Conservation (phyloP, 2,797 vertebrate species). For the Eulemur rubriventer region DNA sequence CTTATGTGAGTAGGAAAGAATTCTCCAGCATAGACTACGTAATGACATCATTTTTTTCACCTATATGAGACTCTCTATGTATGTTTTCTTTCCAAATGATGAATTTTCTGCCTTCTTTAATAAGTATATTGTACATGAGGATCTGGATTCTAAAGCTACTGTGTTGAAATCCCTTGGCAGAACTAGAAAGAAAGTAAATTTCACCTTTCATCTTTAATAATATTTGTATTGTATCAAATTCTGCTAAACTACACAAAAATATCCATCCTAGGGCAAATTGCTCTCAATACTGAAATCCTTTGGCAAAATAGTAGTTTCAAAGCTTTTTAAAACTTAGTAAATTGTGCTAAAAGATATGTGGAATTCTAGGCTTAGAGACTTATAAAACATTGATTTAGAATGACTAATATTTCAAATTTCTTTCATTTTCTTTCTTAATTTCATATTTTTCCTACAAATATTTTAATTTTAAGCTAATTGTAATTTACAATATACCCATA, state of each 20-base stretch:
- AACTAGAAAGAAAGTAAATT: background rate
- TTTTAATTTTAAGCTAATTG: background rate
- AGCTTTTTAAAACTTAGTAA: background rate
- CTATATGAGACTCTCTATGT: background rate
- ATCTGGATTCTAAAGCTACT: background rate
- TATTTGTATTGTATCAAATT: background rate
- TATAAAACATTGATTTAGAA: background rate
- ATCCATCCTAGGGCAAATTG: background rate
- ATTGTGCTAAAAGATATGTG: background rate
- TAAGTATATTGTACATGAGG: background rate
- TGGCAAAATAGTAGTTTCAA: background rate
- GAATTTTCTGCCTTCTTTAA: background rate
- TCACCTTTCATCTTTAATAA: background rate
- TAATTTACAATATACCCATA: background rate
- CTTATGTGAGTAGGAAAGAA: background rate
- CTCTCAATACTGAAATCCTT: background rate
- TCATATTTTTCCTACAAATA: background rate
- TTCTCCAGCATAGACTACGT: background rate
- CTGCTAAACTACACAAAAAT: background rate
- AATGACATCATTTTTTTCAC: background rate
- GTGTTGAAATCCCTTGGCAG: background rate
- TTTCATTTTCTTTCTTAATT: background rate
- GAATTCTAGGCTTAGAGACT: background rate
- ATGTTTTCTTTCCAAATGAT: background rate
- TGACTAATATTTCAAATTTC: background rate